Base-by-base conservation (phyloP, 2,113 vertebrate species). In the Osmerus mordax region DNA sequence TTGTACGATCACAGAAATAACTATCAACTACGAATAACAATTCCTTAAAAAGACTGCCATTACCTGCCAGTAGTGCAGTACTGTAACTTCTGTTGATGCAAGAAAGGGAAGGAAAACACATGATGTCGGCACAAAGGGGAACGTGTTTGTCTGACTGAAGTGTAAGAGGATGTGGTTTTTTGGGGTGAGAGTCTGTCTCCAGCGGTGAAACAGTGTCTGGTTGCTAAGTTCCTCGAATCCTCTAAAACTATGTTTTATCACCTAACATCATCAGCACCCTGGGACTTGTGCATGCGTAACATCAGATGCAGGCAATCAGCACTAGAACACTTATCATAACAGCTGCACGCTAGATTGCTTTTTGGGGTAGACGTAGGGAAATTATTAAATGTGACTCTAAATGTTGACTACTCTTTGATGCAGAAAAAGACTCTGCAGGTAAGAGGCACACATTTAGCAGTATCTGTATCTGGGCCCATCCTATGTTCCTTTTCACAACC, bases 341-440 rank as follows among this genome's bases (percentile, higher is more conserved):
- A 69, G 79, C 83, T 82, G 75, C 83, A 79, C 16, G 0, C n/a
- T 65, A 76, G 62, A 81, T 79, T 73, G 71, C 6, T 77, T 71
- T 78, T 78, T 55, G 12, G 14, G 54, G 54, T 6, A 55, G 16
- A 55, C 15, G 2, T 55, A n/a, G 18, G 54, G 18, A 55, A 7
- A 55, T n/a, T 0, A 16, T 55, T 16, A 55, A 55, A 16, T 16
- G 54, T 16, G 54, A 55, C 16, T n/a, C 16, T 55, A 13, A 16
- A 55, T 16, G 18, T 41, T 41, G 36, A 8, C 36, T 41, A 41
- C 36, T 41, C 1, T 41, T 41, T 41, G 5, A 41, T 41, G 5
- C 0, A 41, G 8, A 41, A 41, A 41, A 41, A 41, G 1, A 41
- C 8, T 41, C 36, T 41, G 36, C 36, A 41, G 36, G 36, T 41